Evolutionary conservation across 1,140 invertebrate species (phyloP), one percentile per base, ranked within the genome.

Genomic region (Lepidostoma basale): DNA sequence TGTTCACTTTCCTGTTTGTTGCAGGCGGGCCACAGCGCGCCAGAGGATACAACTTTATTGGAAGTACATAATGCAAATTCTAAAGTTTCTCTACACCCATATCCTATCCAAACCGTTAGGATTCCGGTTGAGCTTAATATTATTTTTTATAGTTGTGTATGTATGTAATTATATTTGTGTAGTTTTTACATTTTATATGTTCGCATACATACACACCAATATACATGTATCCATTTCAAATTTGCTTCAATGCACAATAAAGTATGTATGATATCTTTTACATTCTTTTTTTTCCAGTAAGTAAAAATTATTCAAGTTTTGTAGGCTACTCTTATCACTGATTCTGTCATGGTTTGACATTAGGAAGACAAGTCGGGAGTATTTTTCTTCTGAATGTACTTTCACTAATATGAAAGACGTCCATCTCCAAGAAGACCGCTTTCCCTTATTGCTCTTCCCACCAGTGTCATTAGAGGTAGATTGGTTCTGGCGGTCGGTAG

Each of bases 241-340:
- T 47, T 68, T 62, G 62, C 62, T 69, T 67, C 45, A 28, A 59
- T 69, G 62, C 45, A 72, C 54, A 67, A 69, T 67, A 68, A 72
- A 72, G 42, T 65, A 67, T 59, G 40, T 65, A 67, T 45, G 66
- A 49, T 59, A 63, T 26, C 62, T 22, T 20, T 20, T n/a, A 10
- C 44, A 47, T 47, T 47, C 8, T 22, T 47, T 20, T 47, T 47
- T 47, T 47, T 47, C 18, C 20, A 47, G n/a, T n/a, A n/a, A n/a
- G n/a, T n/a, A n/a, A n/a, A n/a, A n/a, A n/a, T n/a, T n/a, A n/a
- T n/a, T n/a, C n/a, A n/a, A n/a, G n/a, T n/a, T n/a, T n/a, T n/a
- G n/a, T n/a, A n/a, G n/a, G n/a, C n/a, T n/a, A n/a, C n/a, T n/a
- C n/a, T 36, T 36, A 36, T 36, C 33, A 8, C n/a, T n/a, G n/a